These are phyloP conservation scores for Venusia cambrica DNA, from an alignment of 2,888 invertebrate species.

Conservation along the genomic window DNA sequence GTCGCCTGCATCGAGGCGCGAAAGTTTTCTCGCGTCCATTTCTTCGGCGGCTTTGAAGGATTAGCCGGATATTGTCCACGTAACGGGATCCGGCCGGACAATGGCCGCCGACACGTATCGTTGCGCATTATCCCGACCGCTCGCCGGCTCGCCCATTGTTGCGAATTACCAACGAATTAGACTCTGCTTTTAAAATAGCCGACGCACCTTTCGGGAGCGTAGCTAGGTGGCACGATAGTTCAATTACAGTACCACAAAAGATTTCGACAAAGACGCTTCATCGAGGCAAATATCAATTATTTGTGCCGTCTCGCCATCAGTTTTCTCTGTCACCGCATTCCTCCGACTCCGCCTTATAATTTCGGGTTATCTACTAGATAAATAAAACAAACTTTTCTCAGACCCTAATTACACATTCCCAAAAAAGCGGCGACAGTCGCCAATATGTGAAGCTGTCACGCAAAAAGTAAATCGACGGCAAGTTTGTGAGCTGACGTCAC, in stretches of 20 bases:
- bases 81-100: constrained; percentile 67
- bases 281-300: constrained; percentile 28
- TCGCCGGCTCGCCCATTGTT: constrained; percentile 58
- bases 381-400: constrained; percentile 64
- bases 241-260: constrained; percentile 44
- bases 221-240: constrained; percentile 71
- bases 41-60: constrained; percentile 69
- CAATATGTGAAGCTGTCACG: constrained; percentile 68
- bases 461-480: constrained; percentile 66
- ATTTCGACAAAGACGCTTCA: constrained; percentile 14
- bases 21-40: constrained; percentile 66
- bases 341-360: constrained; percentile 42
- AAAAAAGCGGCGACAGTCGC: constrained; percentile 76
- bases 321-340: constrained; percentile 45
- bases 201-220: constrained; percentile 60
- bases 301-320: constrained; percentile 24
- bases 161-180: constrained; percentile 74
- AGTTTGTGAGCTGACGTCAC: constrained; percentile 70
- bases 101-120: constrained; percentile 62
- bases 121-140: constrained; percentile 71
- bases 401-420: constrained; percentile 68
- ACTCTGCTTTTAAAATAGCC: constrained; percentile 57
- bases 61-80: constrained; percentile 66
- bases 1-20: constrained; percentile 74
- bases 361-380: constrained; percentile 42